These are phyloP conservation scores for Amphipoea lucens DNA, from an alignment of 2,888 invertebrate species.

Conservation along the genomic window DNA sequence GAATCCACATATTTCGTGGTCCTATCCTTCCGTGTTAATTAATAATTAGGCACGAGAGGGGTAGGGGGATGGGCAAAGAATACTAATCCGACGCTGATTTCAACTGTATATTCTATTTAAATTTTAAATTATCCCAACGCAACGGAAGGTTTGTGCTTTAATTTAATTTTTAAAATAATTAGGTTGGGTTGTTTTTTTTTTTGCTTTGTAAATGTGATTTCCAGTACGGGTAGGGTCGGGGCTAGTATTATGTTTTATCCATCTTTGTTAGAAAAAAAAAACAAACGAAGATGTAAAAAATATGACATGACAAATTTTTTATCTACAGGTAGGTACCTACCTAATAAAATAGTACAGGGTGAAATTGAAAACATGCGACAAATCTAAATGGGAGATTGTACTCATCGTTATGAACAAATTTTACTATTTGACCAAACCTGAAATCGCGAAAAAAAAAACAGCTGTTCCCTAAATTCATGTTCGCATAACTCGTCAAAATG, in stretches of 20 bases:
- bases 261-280: background rate
- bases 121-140: conserved; percentile 35
- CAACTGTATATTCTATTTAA: conserved; percentile 59
- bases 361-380: no score
- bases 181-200: background rate
- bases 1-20: conserved; percentile 11
- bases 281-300: background rate
- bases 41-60: conserved; percentile 59
- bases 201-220: background rate
- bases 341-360: no score
- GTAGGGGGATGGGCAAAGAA: conserved; percentile 41
- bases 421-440: no score
- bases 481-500: no score
- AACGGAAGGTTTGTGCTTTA: conserved; percentile 8
- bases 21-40: conserved; percentile 57
- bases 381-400: no score
- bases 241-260: background rate
- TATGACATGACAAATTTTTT: background rate
- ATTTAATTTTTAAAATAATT: conserved; percentile 32
- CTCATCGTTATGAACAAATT: no score
- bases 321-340: no score
- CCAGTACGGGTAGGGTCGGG: background rate
- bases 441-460: no score
- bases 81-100: conserved; percentile 56
- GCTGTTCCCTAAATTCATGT: no score